Conservation (phyloP, 2,797 vertebrate genomes). For the Sebastolobus alascanus region DNA sequence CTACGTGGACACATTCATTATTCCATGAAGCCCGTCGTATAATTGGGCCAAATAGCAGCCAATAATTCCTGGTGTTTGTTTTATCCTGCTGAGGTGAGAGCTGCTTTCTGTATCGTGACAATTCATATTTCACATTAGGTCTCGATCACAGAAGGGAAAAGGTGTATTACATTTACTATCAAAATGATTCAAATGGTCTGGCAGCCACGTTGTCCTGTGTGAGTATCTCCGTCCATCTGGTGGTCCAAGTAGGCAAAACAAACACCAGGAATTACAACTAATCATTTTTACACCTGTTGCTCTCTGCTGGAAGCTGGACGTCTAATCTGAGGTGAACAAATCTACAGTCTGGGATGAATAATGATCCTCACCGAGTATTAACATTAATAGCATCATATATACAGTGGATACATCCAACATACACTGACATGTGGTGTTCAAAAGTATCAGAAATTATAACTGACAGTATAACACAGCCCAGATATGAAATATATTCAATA, state of each 20-base stretch:
- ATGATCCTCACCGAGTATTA: neutral
- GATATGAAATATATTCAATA: neutral
- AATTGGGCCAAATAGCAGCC: conserved; percentile 43
- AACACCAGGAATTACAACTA: conserved; percentile 32
- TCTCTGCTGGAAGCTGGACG: conserved; percentile 23
- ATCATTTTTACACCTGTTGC: conserved; percentile 50
- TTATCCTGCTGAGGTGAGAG: conserved; percentile 57
- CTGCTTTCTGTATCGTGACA: conserved; percentile 24
- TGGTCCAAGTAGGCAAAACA: conserved; percentile 27
- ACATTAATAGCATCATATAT: neutral
- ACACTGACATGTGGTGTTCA: neutral
- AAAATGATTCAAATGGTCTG: conserved; percentile 26
- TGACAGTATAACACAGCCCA: neutral
- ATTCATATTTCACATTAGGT: conserved; percentile 36
- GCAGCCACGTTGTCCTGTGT: conserved; percentile 6
- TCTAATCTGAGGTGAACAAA: conserved; percentile 25
- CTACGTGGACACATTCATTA: conserved; percentile 58
- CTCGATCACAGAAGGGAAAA: conserved; percentile 29
- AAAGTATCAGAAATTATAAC: neutral
- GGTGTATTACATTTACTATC: conserved; percentile 14
- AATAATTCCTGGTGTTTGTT: conserved; percentile 60
- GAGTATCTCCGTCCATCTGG: conserved; percentile 2
- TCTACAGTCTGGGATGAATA: conserved; percentile 12
- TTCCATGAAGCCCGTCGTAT: conserved; percentile 32
- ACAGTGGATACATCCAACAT: neutral